These are phyloP conservation scores for Sebastes trivittatus DNA, from an alignment of 2,797 vertebrate species.

Conservation along the genomic window DNA sequence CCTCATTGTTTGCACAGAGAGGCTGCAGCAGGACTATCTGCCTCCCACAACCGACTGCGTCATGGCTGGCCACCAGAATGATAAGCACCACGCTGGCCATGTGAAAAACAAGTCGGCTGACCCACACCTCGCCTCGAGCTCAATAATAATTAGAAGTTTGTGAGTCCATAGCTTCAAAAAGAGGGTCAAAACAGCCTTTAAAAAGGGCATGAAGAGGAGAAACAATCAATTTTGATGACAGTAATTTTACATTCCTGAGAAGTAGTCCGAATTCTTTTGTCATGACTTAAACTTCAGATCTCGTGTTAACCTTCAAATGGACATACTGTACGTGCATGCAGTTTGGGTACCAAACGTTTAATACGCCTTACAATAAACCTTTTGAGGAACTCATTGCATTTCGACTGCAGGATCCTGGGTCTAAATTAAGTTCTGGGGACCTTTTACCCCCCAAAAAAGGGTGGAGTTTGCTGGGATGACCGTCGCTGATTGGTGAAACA, in stretches of 20 bases:
- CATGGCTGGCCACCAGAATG: conserved; percentile 34
- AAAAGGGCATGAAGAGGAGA: background rate
- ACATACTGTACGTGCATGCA: background rate
- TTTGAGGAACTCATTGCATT: too few relatives aligned
- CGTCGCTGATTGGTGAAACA: too few relatives aligned
- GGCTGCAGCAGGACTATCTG: conserved; percentile 50
- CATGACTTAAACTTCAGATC: background rate
- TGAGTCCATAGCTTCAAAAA: background rate
- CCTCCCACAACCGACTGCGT: conserved; percentile 56
- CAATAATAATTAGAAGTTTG: conserved; percentile 36
- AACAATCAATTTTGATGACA: background rate
- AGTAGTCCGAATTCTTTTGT: background rate
- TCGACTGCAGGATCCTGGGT: too few relatives aligned
- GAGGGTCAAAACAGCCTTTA: background rate
- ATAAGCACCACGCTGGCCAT: conserved; percentile 42
- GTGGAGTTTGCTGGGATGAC: too few relatives aligned
- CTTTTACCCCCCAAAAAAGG: too few relatives aligned
- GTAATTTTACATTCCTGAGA: conserved; percentile 29
- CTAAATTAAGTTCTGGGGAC: too few relatives aligned
- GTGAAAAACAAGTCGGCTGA: conserved; percentile 40
- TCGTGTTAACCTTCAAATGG: background rate
- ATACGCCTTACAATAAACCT: background rate
- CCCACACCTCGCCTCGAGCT: conserved; percentile 1
- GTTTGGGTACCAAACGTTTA: background rate
- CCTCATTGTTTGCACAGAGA: conserved; percentile 70